Base-by-base conservation (phyloP, 2,113 vertebrate species). In the Rhabdornis inornatus region DNA sequence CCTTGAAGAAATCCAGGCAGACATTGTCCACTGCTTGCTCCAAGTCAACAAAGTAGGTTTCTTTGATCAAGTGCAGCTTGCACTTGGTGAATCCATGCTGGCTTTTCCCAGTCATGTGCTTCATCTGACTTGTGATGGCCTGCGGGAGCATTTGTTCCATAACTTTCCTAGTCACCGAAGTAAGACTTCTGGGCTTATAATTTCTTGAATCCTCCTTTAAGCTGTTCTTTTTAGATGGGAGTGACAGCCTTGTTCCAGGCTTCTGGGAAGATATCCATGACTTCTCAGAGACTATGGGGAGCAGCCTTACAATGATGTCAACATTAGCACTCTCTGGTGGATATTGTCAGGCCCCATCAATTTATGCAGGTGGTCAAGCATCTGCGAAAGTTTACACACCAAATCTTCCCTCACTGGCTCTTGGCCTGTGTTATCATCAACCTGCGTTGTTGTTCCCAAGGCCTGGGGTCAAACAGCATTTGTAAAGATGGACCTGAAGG, bases 181-280 rank as follows among this genome's bases (percentile, higher is more conserved):
- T n/a, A 37, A 63, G 16, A 50, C 12, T 61, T 25, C 30, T 63
- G 10, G 17, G 17, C 13, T 37, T 45, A 20, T 17, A 23, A 60
- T 60, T 47, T 53, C 24, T 45, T 55, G 21, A n/a, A 40, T 40
- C 18, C 12, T 79, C 17, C 12, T 80, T 66, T 55, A 74, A 47
- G 5, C 2, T 4, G 2, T 31, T 60, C 21, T 35, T 18, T 3
- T 31, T 40, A 53, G 24, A 15, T 47, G 8, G 11, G 4, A 3
- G 6, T 40, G 20, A 47, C 17, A 49, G 17, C 6, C 33, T n/a
- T 57, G 42, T 37, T 64, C 37, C 28, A 50, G 42, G 39, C 24
- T 56, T 81, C 47, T 57, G 28, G 24, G 9, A 50, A 49, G 17
- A 42, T 23, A 30, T 6, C 42, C 11, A 10, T 40, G 56, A 63